Evolutionary conservation across 2,113 vertebrate species (phyloP).

Genomic region (Neoarius graeffei): DNA sequence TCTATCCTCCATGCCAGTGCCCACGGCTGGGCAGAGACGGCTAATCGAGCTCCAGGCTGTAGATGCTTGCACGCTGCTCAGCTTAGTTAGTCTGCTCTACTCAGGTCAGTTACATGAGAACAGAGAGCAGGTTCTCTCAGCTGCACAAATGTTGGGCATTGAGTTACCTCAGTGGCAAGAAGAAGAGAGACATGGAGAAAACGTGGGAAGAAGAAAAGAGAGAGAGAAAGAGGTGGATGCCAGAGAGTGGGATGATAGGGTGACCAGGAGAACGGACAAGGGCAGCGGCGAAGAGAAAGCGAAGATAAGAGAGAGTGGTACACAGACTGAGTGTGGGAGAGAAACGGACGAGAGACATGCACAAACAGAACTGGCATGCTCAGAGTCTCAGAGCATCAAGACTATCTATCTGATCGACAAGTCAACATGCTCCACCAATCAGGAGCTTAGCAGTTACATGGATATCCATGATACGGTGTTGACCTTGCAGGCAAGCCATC

Average conservation of each 20-base stretch:
- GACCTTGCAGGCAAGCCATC: slow-evolving; percentile 8
- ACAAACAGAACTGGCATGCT: slow-evolving; percentile 33
- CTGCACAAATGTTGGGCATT: slow-evolving; percentile 80
- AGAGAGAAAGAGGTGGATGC: slow-evolving; percentile 29
- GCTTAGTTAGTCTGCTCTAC: slow-evolving; percentile 82
- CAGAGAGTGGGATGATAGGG: slow-evolving; percentile 29
- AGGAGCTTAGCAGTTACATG: neutral
- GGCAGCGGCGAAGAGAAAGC: slow-evolving; percentile 47
- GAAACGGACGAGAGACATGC: slow-evolving; percentile 53
- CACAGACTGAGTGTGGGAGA: slow-evolving; percentile 13
- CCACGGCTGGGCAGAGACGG: slow-evolving; percentile 60
- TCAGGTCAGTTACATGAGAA: slow-evolving; percentile 81
- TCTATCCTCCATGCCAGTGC: slow-evolving; percentile 63
- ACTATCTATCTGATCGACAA: slow-evolving; percentile 2
- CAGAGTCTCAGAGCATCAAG: slow-evolving; percentile 42
- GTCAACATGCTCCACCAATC: neutral
- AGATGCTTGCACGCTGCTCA: slow-evolving; percentile 74
- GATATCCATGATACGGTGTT: neutral
- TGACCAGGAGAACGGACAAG: neutral
- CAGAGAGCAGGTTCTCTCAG: slow-evolving; percentile 78
- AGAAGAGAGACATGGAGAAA: slow-evolving; percentile 11
- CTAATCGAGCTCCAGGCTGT: slow-evolving; percentile 78
- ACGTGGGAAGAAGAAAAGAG: neutral
- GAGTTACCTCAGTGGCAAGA: slow-evolving; percentile 70
- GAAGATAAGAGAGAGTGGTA: slow-evolving; percentile 1